Percentiles rank a stretch among this genome's conserved stretches.
Evolutionary conservation across 2,113 vertebrate species (phyloP).

Genomic region (Suricata suricatta): DNA sequence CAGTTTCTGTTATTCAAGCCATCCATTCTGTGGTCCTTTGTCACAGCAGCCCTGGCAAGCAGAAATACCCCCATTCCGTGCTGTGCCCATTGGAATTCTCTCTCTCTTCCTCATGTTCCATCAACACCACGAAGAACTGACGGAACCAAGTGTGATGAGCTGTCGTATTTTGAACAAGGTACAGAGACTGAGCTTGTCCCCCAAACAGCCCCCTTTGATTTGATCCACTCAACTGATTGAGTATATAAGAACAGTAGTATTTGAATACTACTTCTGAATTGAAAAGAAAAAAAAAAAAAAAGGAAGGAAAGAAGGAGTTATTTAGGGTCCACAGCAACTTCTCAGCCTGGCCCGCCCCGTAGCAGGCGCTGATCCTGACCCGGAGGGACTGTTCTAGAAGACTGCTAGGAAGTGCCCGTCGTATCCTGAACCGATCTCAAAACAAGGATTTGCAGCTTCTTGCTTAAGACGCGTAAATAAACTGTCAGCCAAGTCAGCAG

Average conservation of each 20-base stretch:
- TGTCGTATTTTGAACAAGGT: neutral
- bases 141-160: neutral
- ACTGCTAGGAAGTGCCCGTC: neutral
- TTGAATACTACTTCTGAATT: neutral
- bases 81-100: neutral
- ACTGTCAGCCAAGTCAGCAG: slow-evolving; percentile 38
- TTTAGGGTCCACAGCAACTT: neutral
- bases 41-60: neutral
- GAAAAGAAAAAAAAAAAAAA: neutral
- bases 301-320: neutral
- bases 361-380: neutral
- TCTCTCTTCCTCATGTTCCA: neutral
- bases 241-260: neutral
- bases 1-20: neutral
- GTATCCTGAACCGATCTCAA: neutral
- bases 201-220: neutral
- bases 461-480: slow-evolving; percentile 63
- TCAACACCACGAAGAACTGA: neutral
- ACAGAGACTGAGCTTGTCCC: neutral
- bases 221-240: neutral
- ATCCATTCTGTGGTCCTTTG: neutral
- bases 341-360: neutral
- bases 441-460: slow-evolving; percentile 51
- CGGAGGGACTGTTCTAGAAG: accelerated
- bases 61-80: neutral